Base-by-base conservation (phyloP, 2,113 vertebrate species). In the Xyliphius kryptos region DNA sequence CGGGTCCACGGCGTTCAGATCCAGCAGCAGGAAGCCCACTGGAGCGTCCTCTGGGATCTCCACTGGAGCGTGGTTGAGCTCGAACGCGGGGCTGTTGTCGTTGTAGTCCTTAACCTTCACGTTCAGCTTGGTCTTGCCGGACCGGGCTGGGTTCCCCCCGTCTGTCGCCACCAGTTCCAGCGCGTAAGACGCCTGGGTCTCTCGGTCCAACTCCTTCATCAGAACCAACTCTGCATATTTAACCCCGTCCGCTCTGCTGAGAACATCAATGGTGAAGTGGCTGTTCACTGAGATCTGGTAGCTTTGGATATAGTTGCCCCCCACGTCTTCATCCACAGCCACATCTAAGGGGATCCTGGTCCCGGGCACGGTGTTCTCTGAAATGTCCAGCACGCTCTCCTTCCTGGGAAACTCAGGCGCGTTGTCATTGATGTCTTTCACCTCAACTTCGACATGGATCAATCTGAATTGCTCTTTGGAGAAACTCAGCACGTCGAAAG, bases 341-440 rank as follows among this genome's bases (percentile, higher is more conserved):
- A 94, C 91, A 73, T 92, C 91, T 54, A 97, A 71, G 0, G 95
- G 93, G 66, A 97, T 88, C 65, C 93, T 89, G 4, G 95, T 94
- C 54, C 95, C 95, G 0, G 93, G 90, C 0, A 87, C 83, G 0
- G 94, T 89, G n/a, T 90, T 92, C 81, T 97, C 95, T 0, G 93
- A 96, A 80, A 97, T 91, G 76, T 97, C 95, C 74, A 97, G 82
- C 0, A 84, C 76, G 0, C 86, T 88, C 77, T 94, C 90, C 64
- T 88, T 80, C 2, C 83, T 86, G 61, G 92, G 90, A 62, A 97
- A 98, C 77, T 79, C 90, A 0, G 95, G 95, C 9, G 91, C 85
- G 49, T 98, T 91, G 86, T 98, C 95, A 19, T 98, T 98, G 68
- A 97, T 89, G 84, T 98, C 95, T 47, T 90, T 91, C 87, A 98